phyloP scores from a whole-genome alignment of 2,888 invertebrate species.

The Hemaris fuciformis region DNA sequence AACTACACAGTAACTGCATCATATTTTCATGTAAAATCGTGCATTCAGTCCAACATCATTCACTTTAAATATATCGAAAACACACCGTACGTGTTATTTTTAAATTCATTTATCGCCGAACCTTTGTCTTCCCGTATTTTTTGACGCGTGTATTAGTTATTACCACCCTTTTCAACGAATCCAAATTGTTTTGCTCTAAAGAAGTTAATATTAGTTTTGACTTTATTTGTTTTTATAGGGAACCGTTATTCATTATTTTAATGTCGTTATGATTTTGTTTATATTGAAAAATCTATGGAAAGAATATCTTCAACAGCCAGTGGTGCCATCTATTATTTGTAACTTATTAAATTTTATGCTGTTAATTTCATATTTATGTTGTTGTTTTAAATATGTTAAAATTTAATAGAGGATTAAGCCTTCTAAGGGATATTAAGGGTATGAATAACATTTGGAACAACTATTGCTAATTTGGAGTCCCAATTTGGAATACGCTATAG shows the following conservation, averaged over 20 bases:
- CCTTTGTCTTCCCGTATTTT: slow-evolving; percentile 37
- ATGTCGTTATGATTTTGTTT: not conserved
- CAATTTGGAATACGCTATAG: slow-evolving; percentile 7
- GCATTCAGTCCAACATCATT: slow-evolving; percentile 12
- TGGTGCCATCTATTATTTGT: no score
- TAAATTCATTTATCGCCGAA: slow-evolving; percentile 32
- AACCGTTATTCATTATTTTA: no score
- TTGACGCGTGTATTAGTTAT: no score
- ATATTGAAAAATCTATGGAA: no score
- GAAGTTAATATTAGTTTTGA: no score
- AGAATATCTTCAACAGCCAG: no score
- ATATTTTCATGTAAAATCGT: slow-evolving; percentile 1
- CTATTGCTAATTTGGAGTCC: slow-evolving; percentile 1
- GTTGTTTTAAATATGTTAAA: no score
- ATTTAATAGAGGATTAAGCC: no score
- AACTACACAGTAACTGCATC: not conserved
- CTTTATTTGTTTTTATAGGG: no score
- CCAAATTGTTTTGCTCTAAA: slow-evolving; percentile 11
- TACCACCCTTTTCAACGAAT: not conserved
- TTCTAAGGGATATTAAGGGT: not conserved
- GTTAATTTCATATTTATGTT: no score
- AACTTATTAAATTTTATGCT: no score
- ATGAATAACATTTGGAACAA: not conserved
- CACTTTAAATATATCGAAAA: slow-evolving; percentile 13
- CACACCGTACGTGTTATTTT: slow-evolving; percentile 12